Percentiles rank a stretch among this genome's conserved stretches.
These are phyloP conservation scores for Drosophila mojavensis DNA, from an alignment of 1,140 invertebrate genomes.

Conservation along the genomic window DNA sequence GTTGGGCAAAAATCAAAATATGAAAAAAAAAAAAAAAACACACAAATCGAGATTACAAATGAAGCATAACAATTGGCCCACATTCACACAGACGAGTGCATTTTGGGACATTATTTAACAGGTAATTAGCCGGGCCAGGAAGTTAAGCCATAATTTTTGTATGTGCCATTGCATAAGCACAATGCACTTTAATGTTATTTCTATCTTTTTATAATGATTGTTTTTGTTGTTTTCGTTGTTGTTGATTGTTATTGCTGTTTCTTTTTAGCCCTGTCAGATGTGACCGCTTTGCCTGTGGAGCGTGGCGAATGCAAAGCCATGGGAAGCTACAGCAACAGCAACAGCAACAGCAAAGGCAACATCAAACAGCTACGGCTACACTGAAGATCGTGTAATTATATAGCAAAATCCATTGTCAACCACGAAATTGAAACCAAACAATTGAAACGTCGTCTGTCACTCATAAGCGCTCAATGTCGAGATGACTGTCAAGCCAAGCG, in stretches of 20 bases:
- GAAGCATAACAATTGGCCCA: conserved; percentile 76
- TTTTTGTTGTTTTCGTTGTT: conserved; percentile 19
- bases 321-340: conserved; percentile 52
- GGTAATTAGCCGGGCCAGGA: conserved; percentile 72
- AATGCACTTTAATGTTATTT: conserved; percentile 63
- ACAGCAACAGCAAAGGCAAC: conserved; percentile 32
- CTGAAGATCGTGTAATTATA: conserved; percentile 80
- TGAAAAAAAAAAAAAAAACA: neutral
- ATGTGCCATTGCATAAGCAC: conserved; percentile 63
- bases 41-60: conserved; percentile 59
- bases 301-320: conserved; percentile 73
- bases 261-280: conserved; percentile 40
- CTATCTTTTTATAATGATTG: conserved; percentile 11
- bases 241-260: conserved; percentile 25
- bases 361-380: conserved; percentile 29
- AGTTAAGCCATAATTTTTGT: conserved; percentile 67
- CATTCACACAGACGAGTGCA: conserved; percentile 61
- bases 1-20: conserved; percentile 37
- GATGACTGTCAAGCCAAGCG: conserved; percentile 55
- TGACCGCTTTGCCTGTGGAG: conserved; percentile 72
- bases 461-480: conserved; percentile 32
- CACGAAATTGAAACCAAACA: conserved; percentile 79
- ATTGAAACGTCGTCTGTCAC: conserved; percentile 65
- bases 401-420: conserved; percentile 79
- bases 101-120: conserved; percentile 72